A percentile compares a stretch with the other conserved stretches of the same genome.
Conservation (phyloP, 2,113 vertebrate genomes). For the Hypocryptadius cinnamomeus region DNA sequence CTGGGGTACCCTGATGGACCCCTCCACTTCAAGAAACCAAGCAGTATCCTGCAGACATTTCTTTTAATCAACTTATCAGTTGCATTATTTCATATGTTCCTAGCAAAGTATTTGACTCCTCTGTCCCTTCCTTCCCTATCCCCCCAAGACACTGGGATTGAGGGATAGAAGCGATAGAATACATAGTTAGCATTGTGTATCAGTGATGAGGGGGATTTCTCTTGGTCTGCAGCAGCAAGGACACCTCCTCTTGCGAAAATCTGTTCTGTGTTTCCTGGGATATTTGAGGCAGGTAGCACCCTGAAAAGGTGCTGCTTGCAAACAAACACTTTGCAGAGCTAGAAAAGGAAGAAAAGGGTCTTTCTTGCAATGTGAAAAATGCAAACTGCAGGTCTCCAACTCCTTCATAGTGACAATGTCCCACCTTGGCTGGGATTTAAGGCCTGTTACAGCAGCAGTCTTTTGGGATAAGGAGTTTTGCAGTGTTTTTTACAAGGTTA, state of each 20-base stretch:
- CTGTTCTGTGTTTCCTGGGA: background rate
- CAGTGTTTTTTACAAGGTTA: background rate
- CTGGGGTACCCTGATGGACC: background rate
- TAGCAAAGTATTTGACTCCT: background rate
- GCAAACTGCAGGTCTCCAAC: background rate
- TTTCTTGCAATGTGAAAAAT: background rate
- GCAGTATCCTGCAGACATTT: background rate
- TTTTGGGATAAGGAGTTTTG: background rate
- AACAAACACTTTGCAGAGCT: background rate
- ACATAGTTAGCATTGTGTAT: background rate
- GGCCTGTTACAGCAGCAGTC: rapidly evolving
- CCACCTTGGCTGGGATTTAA: background rate
- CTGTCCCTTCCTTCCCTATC: background rate
- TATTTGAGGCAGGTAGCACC: background rate
- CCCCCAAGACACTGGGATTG: background rate
- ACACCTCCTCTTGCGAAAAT: background rate
- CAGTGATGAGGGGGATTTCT: rapidly evolving
- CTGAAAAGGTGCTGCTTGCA: background rate
- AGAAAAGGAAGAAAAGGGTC: background rate
- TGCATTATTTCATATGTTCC: background rate
- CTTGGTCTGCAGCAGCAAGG: background rate
- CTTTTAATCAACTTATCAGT: background rate
- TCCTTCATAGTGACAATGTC: background rate
- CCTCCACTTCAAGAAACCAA: background rate
- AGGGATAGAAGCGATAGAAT: background rate